Percentiles rank a stretch among this genome's conserved stretches.
These are phyloP conservation scores for Biston betularia DNA, from an alignment of 2,888 invertebrate genomes.

Conservation along the genomic window DNA sequence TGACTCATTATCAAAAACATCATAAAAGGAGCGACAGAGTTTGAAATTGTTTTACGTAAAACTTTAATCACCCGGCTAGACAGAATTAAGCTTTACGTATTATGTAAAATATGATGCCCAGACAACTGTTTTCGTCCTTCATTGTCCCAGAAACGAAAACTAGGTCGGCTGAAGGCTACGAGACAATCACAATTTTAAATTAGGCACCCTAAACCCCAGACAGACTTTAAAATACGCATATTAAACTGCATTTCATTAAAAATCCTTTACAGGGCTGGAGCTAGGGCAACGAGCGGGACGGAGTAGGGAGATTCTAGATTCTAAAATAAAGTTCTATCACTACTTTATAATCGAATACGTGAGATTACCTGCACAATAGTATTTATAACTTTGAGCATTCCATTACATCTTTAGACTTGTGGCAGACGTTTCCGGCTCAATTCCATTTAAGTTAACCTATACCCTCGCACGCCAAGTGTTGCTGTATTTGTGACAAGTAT, in stretches of 20 bases:
- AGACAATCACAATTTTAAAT: constrained; percentile 85
- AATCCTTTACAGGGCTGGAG: constrained; percentile 22
- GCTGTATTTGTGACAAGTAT: too few species aligned
- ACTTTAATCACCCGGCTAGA: constrained; percentile 68
- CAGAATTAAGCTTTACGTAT: constrained; percentile 62
- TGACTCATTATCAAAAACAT: neutral
- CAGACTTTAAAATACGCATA: constrained; percentile 58
- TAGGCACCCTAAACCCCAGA: constrained; percentile 66
- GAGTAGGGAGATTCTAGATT: neutral
- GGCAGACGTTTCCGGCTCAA: too few species aligned
- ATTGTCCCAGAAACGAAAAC: constrained; percentile 73
- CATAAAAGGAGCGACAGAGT: constrained; percentile 44
- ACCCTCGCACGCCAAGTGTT: too few species aligned
- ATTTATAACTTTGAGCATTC: neutral
- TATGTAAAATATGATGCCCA: constrained; percentile 76
- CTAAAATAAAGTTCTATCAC: neutral
- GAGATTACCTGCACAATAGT: neutral
- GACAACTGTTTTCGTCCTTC: constrained; percentile 79
- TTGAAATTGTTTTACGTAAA: constrained; percentile 12
- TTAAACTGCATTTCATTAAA: constrained; percentile 61
- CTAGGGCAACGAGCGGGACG: neutral
- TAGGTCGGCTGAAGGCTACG: constrained; percentile 78
- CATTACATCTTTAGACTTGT: too few species aligned
- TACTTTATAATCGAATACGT: neutral
- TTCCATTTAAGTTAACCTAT: too few species aligned